Evolutionary conservation across 1,140 invertebrate genomes (phyloP).

Genomic region (Drosophila grimshawi): DNA sequence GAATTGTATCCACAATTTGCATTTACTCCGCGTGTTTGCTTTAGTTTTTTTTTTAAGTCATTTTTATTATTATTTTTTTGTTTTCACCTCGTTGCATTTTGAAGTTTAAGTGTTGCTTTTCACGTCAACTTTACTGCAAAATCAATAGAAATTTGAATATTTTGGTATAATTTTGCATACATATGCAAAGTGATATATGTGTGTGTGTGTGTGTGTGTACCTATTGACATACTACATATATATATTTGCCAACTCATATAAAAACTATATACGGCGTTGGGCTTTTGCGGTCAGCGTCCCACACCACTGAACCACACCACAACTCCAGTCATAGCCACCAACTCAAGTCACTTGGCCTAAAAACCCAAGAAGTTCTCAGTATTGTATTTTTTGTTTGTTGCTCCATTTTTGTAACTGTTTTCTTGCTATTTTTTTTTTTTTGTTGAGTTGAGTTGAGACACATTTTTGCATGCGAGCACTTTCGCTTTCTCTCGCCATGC

Average conservation of each 20-base stretch:
- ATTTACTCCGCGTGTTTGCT: constrained; percentile 31
- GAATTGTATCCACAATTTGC: constrained; percentile 67
- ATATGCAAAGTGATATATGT: constrained; percentile 25
- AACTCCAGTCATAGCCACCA: constrained; percentile 11
- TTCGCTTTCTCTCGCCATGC: constrained; percentile 61
- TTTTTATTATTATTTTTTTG: constrained; percentile 30
- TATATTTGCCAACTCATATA: constrained; percentile 40
- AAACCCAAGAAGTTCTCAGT: constrained; percentile 59
- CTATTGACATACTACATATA: constrained; percentile 16
- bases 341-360: constrained; percentile 71
- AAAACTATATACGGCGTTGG: constrained; percentile 58
- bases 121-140: constrained; percentile 64
- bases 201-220: constrained; percentile 26
- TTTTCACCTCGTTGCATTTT: constrained; percentile 40
- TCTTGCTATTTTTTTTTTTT: constrained; percentile 2
- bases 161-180: constrained; percentile 73
- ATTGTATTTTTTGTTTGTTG: constrained; percentile 73
- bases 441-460: constrained; percentile 4
- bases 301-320: constrained; percentile 26
- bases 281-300: constrained; percentile 64
- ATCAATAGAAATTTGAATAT: constrained; percentile 83
- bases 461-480: constrained; percentile 75
- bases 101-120: constrained; percentile 65
- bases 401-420: constrained; percentile 46
- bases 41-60: constrained; percentile 13